phyloP scores from a whole-genome alignment of 2,888 invertebrate genomes.

The Cephalotes varians region DNA sequence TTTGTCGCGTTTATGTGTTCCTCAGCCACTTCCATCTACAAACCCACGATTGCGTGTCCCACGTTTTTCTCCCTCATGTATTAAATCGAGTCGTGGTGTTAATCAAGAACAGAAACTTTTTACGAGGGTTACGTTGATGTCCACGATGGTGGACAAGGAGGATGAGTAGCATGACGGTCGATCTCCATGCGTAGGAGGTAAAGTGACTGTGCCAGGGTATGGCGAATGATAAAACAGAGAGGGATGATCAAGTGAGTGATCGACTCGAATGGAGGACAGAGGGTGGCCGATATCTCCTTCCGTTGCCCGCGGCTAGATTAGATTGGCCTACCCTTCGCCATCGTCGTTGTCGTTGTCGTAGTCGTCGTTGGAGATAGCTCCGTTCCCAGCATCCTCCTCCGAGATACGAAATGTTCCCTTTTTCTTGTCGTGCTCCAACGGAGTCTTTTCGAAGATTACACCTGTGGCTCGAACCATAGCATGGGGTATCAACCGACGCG shows the following conservation, averaged over 20 bases:
- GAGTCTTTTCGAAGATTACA: conserved; percentile 46
- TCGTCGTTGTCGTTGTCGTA: conserved; percentile 45
- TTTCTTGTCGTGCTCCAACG: conserved; percentile 39
- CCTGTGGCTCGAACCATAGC: conserved; percentile 37
- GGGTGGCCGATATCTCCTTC: conserved; percentile 71
- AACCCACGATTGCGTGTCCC: conserved; percentile 14
- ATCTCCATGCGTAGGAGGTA: conserved; percentile 54
- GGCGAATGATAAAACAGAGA: conserved; percentile 70
- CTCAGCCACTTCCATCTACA: not conserved
- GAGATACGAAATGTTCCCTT: conserved; percentile 62
- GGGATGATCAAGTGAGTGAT: conserved; percentile 81
- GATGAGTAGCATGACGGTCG: conserved; percentile 37
- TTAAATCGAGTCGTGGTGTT: conserved; percentile 63
- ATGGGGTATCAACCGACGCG: conserved; percentile 31
- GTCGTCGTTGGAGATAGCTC: conserved; percentile 34
- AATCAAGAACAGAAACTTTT: conserved; percentile 77
- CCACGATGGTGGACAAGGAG: conserved; percentile 30
- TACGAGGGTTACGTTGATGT: conserved; percentile 69
- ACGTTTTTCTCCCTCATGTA: conserved; percentile 15
- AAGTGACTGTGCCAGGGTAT: conserved; percentile 54
- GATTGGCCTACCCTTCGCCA: conserved; percentile 79
- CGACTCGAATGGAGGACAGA: conserved; percentile 72
- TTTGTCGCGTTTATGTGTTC: not conserved
- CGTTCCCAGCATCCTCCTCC: conserved; percentile 52
- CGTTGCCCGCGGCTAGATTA: conserved; percentile 80